Base-by-base conservation (phyloP, 1,140 invertebrate species). In the Orussus abietinus region DNA sequence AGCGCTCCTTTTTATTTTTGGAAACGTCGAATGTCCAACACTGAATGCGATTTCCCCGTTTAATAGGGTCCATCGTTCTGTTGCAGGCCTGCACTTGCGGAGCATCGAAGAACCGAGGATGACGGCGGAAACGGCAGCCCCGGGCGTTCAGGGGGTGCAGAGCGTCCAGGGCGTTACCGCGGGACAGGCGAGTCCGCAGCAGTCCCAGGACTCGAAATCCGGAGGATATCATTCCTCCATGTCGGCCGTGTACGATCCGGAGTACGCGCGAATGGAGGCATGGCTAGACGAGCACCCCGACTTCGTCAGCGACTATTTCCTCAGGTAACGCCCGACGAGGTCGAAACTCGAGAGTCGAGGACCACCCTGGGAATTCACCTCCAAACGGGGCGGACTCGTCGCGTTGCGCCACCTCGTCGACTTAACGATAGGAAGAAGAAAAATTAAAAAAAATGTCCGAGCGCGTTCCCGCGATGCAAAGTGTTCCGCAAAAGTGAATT, bases 271-370 rank as follows among this genome's bases (percentile, higher is more conserved):
- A 28, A 89, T 92, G 69, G 89, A 93, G 70, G 81, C 90, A 45
- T 97, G 93, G 93, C 80, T 97, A 33, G 93, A 97, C 73, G 92
- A 96, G 64, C 92, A 97, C 74, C 91, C 89, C 42, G 89, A 93
- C 64, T 97, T 96, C 69, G 85, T 91, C 40, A 86, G 92, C 60
- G 90, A 95, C 66, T 97, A 96, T 74, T 94, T 96, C 68, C 80
- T 94, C 55, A 88, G 90, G 88, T 92, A 57, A 65, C n/a, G n/a
- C n/a, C n/a, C n/a, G n/a, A n/a, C n/a, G n/a, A n/a, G n/a, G n/a
- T n/a, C n/a, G n/a, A n/a, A n/a, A n/a, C n/a, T n/a, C n/a, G n/a
- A n/a, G n/a, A n/a, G n/a, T n/a, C n/a, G n/a, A n/a, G n/a, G n/a
- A n/a, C n/a, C n/a, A n/a, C n/a, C n/a, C n/a, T n/a, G n/a, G n/a